These are phyloP conservation scores for Bombus terrestris DNA, from an alignment of 1,140 invertebrate species.

Conservation along the genomic window DNA sequence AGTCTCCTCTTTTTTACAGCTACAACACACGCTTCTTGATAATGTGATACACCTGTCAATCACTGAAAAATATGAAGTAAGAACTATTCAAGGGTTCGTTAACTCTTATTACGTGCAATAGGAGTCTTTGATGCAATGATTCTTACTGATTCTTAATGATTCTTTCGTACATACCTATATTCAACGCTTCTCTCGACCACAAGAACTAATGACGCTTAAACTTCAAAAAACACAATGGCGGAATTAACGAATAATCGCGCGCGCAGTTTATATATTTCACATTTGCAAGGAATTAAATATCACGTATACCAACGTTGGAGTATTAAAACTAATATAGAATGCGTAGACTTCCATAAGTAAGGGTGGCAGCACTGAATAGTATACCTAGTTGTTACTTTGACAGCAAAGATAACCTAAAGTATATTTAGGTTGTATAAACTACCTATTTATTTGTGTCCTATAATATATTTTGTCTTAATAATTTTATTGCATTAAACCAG, in stretches of 20 bases:
- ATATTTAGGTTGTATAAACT: neutral
- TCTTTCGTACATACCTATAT: neutral
- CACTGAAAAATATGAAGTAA: neutral
- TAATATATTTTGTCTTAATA: neutral
- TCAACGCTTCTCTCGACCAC: neutral
- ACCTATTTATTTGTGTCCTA: neutral
- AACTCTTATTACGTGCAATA: neutral
- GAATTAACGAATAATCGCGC: neutral
- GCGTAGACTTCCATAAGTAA: too few species aligned
- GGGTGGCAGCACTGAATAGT: neutral
- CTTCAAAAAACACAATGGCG: neutral
- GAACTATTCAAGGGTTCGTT: neutral
- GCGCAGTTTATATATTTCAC: neutral
- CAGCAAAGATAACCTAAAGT: slow-evolving; percentile 11
- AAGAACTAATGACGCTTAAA: neutral
- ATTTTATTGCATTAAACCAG: slow-evolving; percentile 3
- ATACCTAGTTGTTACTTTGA: neutral
- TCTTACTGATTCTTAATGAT: neutral
- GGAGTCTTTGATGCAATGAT: neutral
- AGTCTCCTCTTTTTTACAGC: too few species aligned
- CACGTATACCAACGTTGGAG: neutral
- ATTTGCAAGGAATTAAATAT: neutral
- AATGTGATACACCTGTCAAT: too few species aligned
- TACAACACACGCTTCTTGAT: too few species aligned
- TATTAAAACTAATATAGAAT: too few species aligned